Base-by-base conservation (phyloP, 2,797 vertebrate genomes). In the Galagoides demidoff region DNA sequence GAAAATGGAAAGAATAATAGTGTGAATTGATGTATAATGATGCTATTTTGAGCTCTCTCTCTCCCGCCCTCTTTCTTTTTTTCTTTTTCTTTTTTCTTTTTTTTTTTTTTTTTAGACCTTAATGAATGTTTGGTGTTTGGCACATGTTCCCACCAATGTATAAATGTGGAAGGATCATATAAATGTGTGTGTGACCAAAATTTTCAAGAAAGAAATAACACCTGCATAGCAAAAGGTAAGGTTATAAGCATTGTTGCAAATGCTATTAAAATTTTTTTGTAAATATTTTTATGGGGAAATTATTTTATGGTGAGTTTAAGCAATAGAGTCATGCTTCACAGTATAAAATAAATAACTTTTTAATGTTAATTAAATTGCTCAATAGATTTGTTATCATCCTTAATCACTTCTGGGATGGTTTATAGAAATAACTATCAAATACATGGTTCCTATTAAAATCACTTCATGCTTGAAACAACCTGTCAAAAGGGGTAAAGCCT, bases 51-150 rank as follows among this genome's bases (percentile, higher is more conserved):
- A 77, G 0, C 73, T 96, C 39, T 52, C 49, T 52, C 49, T 52
- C 49, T 16, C 49, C 16, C 49, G 4, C 49, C 16, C 45, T 45
- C 45, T 45, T 12, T 45, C 45, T 45, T 12, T 45, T 94, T 97
- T 6, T 97, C 96, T 99, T 98, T 8, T 92, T 94, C 97, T 6
- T 97, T 96, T 99, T 45, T 12, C 11, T 12, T 11, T 94, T 45
- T 12, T 45, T 12, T 11, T 94, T 97, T 6, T 97, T 96, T 99
- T 98, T 8, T 92, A 99, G 99, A 99, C 98, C 98, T 99, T 95
- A 99, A 99, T 97, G 99, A 99, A 97, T 99, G 99, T 97, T 99
- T 99, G 95, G 98, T 99, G 76, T 99, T 99, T 98, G 99, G 99
- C 94, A 97, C 98, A 7, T 99, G 99, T 97, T 99, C 99, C 93